Evolutionary conservation across 2,888 invertebrate genomes (phyloP), one percentile per base, ranked within the genome.

Genomic region (Apotomis capreana): DNA sequence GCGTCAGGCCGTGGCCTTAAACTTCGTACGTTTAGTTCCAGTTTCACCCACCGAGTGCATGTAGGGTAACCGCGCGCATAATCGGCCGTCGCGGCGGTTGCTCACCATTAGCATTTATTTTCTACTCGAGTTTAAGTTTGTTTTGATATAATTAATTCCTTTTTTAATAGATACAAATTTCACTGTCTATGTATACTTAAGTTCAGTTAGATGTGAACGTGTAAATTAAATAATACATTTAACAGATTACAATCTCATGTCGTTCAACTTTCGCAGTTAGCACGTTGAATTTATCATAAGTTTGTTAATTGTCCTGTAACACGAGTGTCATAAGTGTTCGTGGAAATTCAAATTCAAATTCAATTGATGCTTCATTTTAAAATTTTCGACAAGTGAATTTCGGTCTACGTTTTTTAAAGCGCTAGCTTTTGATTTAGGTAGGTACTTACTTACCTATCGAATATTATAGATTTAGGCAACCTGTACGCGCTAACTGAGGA

Each of bases 1-100:
- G 58, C 37, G n/a, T 6, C 58, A 37, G 63, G 37, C 54, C 15
- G 15, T 12, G 40, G 15, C 10, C 26, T 5, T 54, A 40, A 40
- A 55, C 13, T 10, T 13, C 13, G 6, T 46, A 44, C 44, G 40
- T 5, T 64, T 37, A 40, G 13, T 65, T 57, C 57, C 57, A 65
- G 44, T 65, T 65, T 46, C 65, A 65, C 26, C 40, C 55, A 12
- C 12, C 5, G 13, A 46, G 46, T 69, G 46, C 61, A 69, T 69
- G 68, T 69, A 69, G 61, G 61, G 68, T 61, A 69, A 69, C 54
- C 61, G 54, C 54, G 68, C 68, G 68, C 52, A 68, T 68, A 68
- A 60, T 52, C 60, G 54, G n/a, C 10, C 54, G 68, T 54, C 60
- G 44, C 54, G 36, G n/a, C 54, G n/a, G 54, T 9, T 68, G 68